Percentiles rank a stretch among this genome's conserved stretches.
phyloP scores from a whole-genome alignment of 2,113 vertebrate genomes.

The Anguilla rostrata region DNA sequence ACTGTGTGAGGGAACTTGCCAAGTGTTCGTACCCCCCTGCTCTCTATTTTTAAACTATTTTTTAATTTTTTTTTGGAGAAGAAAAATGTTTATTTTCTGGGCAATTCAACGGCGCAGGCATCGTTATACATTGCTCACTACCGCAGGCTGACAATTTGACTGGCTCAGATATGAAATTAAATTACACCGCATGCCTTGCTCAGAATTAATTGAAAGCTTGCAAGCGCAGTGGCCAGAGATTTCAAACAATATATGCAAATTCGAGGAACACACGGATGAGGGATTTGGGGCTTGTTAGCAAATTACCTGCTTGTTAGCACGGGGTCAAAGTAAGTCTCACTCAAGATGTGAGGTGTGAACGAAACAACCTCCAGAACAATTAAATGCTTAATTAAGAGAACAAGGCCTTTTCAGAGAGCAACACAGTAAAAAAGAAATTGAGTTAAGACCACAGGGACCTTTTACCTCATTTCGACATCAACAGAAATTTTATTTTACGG shows the following conservation, averaged over 20 bases:
- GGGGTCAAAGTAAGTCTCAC: slow-evolving; percentile 48
- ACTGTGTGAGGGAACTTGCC: not conserved
- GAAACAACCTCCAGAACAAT: slow-evolving; percentile 56
- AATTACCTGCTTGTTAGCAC: slow-evolving; percentile 69
- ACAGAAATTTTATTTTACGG: not conserved
- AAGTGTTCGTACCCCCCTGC: not conserved
- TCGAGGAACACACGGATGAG: slow-evolving; percentile 59
- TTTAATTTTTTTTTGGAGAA: not conserved
- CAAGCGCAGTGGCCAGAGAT: slow-evolving; percentile 8
- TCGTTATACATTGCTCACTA: not conserved
- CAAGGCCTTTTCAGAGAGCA: slow-evolving; percentile 39
- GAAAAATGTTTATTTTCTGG: not conserved
- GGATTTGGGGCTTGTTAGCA: slow-evolving; percentile 65
- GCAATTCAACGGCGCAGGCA: not conserved
- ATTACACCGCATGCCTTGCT: not conserved
- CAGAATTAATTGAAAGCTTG: not conserved
- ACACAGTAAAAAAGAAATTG: not conserved
- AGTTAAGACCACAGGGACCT: not conserved
- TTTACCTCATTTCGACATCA: not conserved
- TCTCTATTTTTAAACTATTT: not conserved
- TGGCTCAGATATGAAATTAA: not conserved
- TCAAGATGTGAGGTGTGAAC: slow-evolving; percentile 45
- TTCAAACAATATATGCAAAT: slow-evolving; percentile 59
- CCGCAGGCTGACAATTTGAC: not conserved
- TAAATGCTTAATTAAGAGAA: slow-evolving; percentile 51